These are phyloP conservation scores for Montipora sp. DNA, from an alignment of 64 coral and sea anemone genomes.

Conservation along the genomic window DNA sequence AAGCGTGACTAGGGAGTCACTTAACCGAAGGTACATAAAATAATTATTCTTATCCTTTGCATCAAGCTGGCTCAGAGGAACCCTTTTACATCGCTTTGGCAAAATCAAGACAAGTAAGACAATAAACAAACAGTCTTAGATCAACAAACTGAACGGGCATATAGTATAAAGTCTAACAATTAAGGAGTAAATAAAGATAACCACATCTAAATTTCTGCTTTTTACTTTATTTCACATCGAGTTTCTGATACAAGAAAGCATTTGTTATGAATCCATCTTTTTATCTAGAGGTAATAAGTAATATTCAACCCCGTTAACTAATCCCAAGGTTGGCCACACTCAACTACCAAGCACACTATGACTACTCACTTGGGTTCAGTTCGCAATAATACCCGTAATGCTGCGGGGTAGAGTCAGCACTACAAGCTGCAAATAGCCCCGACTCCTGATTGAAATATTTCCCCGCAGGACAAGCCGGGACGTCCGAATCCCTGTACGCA, in stretches of 20 bases:
- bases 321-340: background rate
- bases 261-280: background rate
- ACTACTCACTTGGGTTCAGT: background rate
- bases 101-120: background rate
- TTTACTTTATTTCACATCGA: background rate
- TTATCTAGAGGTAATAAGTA: background rate
- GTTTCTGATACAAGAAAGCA: too few relatives aligned
- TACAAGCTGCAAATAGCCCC: slow-evolving; percentile 38
- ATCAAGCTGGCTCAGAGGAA: too few relatives aligned
- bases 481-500: background rate
- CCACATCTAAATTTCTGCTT: background rate
- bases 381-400: slow-evolving; percentile 54
- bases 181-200: background rate
- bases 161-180: background rate
- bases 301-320: background rate
- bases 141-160: background rate
- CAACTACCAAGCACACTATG: slow-evolving; percentile 3
- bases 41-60: too few relatives aligned
- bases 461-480: slow-evolving; percentile 5
- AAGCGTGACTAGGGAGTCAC: too few relatives aligned
- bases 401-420: slow-evolving; percentile 27
- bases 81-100: background rate
- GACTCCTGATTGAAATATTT: slow-evolving; percentile 54
- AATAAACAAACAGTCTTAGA: background rate
- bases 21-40: too few relatives aligned